phyloP scores from a whole-genome alignment of 2,797 vertebrate genomes.

The Knipowitschia caucasica region DNA sequence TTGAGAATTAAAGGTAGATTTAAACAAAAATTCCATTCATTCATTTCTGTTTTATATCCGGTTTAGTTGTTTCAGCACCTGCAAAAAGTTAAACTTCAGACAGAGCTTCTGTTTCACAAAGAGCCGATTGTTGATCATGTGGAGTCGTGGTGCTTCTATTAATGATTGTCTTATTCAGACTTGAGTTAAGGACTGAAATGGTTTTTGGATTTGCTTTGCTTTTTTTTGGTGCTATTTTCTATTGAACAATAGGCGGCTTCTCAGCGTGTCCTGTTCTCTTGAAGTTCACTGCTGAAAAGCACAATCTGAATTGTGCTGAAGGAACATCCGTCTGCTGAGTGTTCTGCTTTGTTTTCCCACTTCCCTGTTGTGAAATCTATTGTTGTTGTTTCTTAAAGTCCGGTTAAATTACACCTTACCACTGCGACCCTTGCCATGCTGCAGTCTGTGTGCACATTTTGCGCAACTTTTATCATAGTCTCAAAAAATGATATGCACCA shows the following conservation, averaged over 20 bases:
- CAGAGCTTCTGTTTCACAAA: not conserved
- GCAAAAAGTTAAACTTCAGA: not conserved
- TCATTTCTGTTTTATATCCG: not conserved
- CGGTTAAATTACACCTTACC: not conserved
- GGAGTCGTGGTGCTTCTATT: not conserved
- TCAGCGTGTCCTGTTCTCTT: constrained; percentile 40
- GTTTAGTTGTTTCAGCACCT: not conserved
- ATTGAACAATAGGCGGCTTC: too few species aligned
- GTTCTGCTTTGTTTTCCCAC: constrained; percentile 37
- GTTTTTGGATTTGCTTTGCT: not conserved
- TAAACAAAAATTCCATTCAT: not conserved
- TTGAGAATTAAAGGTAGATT: not conserved
- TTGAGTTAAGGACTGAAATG: not conserved
- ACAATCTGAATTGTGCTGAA: constrained; percentile 21
- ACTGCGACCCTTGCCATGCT: not conserved
- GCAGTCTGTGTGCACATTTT: not conserved
- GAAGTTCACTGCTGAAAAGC: constrained; percentile 39
- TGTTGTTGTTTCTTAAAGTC: constrained; percentile 1
- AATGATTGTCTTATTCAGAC: not conserved
- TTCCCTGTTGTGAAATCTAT: constrained; percentile 49
- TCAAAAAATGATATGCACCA: too few species aligned
- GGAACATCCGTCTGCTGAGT: constrained; percentile 54
- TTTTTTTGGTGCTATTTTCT: constrained; percentile 65
- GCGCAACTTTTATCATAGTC: too few species aligned
- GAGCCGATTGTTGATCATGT: not conserved